Conservation (phyloP, 2,797 vertebrate species). For the Podarcis lilfordi region DNA sequence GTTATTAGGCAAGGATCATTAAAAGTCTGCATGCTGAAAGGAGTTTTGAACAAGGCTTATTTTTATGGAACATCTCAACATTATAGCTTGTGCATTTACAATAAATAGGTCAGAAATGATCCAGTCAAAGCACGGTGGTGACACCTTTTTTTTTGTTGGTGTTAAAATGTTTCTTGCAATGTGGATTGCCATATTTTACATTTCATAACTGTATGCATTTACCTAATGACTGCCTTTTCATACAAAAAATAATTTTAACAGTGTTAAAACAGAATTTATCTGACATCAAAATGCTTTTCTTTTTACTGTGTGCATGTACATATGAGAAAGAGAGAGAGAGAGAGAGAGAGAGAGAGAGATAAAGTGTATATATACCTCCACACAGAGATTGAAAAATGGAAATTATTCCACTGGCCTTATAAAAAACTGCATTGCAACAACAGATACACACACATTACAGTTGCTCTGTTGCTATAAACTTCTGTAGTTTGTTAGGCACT, state of each 20-base stretch:
- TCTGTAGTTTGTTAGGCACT: background rate
- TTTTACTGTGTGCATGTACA: too few relatives aligned
- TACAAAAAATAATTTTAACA: background rate
- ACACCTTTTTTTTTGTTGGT: background rate
- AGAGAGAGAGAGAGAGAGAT: too few relatives aligned
- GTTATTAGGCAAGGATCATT: constrained; percentile 52
- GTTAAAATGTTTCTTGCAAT: background rate
- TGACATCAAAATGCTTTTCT: background rate
- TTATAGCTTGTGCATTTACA: constrained; percentile 7
- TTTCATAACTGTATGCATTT: background rate
- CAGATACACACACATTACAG: background rate
- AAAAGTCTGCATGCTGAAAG: constrained; percentile 46
- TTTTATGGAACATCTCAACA: background rate
- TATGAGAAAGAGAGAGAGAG: too few relatives aligned
- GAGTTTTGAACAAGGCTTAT: constrained; percentile 50
- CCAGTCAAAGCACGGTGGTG: background rate
- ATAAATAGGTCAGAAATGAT: constrained; percentile 19
- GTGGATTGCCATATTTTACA: background rate
- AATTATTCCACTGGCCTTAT: too few relatives aligned
- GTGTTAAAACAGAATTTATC: background rate
- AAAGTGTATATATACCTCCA: too few relatives aligned
- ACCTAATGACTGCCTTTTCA: background rate
- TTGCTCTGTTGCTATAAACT: background rate
- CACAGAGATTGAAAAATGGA: too few relatives aligned
- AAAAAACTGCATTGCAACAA: too few relatives aligned